phyloP scores from a whole-genome alignment of 1,140 invertebrate genomes.

The Meloidogyne floridensis region DNA sequence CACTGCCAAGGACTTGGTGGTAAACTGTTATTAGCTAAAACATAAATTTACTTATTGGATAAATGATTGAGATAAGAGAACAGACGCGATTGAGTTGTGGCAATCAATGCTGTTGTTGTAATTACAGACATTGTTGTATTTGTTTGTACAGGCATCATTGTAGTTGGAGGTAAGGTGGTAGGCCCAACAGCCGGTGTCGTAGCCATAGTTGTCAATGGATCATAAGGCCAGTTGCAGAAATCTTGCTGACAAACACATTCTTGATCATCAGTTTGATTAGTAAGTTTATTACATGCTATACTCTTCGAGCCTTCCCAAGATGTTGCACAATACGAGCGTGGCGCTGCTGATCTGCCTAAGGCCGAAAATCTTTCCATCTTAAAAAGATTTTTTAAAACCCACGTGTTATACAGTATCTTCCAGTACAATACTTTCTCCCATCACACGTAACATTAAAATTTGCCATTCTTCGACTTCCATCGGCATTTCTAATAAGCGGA shows the following conservation, averaged over 20 bases:
- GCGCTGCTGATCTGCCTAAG: neutral
- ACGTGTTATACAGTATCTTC: constrained; percentile 26
- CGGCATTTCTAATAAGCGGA: constrained; percentile 13
- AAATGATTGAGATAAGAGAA: neutral
- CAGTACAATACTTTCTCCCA: constrained; percentile 24
- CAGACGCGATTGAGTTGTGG: neutral
- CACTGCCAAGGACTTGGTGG: constrained; percentile 26
- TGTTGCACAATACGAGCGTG: constrained; percentile 26
- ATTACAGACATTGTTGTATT: neutral
- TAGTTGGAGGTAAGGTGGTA: neutral
- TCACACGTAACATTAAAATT: constrained; percentile 25
- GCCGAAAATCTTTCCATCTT: neutral
- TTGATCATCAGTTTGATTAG: constrained; percentile 16
- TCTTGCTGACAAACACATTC: constrained; percentile 24
- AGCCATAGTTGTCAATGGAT: neutral
- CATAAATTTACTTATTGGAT: neutral
- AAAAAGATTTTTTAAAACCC: neutral
- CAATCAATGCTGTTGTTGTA: neutral
- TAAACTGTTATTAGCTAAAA: constrained; percentile 8
- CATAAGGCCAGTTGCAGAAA: constrained; percentile 14
- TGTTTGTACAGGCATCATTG: constrained; percentile 2
- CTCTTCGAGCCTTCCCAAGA: constrained; percentile 25
- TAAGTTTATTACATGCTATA: constrained; percentile 11
- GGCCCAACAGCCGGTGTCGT: neutral
- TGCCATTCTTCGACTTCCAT: constrained; percentile 13